Conservation (phyloP, 2,888 invertebrate species). For the Marasmarcha lunaedactyla region DNA sequence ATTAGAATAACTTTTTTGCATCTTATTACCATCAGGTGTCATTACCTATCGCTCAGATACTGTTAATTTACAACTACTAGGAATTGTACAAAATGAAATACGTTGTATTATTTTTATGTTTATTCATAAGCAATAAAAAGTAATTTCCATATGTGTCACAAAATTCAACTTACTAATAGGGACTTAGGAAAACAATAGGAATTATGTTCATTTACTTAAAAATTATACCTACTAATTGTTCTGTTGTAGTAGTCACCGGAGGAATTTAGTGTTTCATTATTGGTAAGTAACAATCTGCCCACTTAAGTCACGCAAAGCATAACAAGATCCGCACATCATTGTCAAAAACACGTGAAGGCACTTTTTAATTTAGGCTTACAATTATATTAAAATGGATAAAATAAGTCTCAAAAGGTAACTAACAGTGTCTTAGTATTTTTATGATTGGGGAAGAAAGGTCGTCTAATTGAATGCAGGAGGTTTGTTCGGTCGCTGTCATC, state of each 20-base stretch:
- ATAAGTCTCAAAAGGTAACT: not conserved
- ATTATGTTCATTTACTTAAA: constrained; percentile 28
- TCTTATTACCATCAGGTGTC: too few relatives aligned
- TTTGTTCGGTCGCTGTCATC: too few relatives aligned
- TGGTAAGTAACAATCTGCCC: too few relatives aligned
- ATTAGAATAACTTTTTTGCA: too few relatives aligned
- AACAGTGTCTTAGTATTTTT: too few relatives aligned
- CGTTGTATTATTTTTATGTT: constrained; percentile 32
- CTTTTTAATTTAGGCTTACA: constrained; percentile 22
- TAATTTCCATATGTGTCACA: constrained; percentile 56
- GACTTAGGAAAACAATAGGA: constrained; percentile 37
- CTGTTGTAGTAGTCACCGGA: constrained; percentile 43
- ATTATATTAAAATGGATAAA: not conserved
- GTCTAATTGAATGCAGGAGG: too few relatives aligned
- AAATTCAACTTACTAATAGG: constrained; percentile 40
- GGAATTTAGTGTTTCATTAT: constrained; percentile 10
- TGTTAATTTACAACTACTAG: too few relatives aligned
- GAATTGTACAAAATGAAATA: too few relatives aligned
- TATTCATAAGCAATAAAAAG: constrained; percentile 70
- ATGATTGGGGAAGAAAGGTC: too few relatives aligned
- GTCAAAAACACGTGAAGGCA: constrained; percentile 49
- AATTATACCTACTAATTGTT: constrained; percentile 29
- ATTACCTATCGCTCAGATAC: too few relatives aligned
- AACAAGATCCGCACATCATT: not conserved
- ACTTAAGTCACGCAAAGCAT: too few relatives aligned